These are phyloP conservation scores for Hydrocynus forskahlii DNA, from an alignment of 2,797 vertebrate genomes.

Conservation along the genomic window DNA sequence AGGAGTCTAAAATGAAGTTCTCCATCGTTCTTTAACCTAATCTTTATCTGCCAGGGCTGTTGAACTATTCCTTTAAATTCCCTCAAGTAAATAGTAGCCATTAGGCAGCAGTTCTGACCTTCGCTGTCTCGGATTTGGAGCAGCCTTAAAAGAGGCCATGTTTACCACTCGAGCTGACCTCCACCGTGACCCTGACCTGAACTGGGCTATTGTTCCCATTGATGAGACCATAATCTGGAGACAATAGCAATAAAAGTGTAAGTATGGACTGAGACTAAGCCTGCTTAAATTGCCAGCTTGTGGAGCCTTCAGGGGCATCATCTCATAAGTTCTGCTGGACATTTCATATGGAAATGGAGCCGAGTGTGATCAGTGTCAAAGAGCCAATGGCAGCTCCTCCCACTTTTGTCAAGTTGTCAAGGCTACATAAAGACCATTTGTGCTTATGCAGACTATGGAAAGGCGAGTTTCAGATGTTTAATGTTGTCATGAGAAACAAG, in stretches of 20 bases:
- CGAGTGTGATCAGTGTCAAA: neutral
- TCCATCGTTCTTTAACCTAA: too few species aligned
- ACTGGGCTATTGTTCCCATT: slow-evolving; percentile 37
- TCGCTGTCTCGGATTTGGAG: neutral
- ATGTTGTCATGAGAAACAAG: slow-evolving; percentile 13
- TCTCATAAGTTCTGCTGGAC: neutral
- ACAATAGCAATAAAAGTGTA: slow-evolving; percentile 40
- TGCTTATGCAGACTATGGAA: neutral
- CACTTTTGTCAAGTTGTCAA: too few species aligned
- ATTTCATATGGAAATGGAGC: neutral
- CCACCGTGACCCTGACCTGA: neutral
- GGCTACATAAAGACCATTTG: too few species aligned
- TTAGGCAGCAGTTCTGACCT: neutral
- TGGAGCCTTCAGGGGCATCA: neutral
- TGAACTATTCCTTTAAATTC: too few species aligned
- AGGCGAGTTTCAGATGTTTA: neutral
- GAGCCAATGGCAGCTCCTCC: too few species aligned
- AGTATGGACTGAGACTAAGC: slow-evolving; percentile 8
- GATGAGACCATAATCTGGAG: slow-evolving; percentile 27
- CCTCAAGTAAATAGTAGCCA: neutral
- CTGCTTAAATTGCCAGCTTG: slow-evolving; percentile 23
- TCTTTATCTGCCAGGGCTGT: too few species aligned
- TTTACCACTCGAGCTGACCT: neutral
- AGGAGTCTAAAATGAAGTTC: too few species aligned
- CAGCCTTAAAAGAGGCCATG: neutral